Percentiles rank a stretch among this genome's conserved stretches.
phyloP scores from a whole-genome alignment of 2,797 vertebrate species.

The Steatocranus sp. region DNA sequence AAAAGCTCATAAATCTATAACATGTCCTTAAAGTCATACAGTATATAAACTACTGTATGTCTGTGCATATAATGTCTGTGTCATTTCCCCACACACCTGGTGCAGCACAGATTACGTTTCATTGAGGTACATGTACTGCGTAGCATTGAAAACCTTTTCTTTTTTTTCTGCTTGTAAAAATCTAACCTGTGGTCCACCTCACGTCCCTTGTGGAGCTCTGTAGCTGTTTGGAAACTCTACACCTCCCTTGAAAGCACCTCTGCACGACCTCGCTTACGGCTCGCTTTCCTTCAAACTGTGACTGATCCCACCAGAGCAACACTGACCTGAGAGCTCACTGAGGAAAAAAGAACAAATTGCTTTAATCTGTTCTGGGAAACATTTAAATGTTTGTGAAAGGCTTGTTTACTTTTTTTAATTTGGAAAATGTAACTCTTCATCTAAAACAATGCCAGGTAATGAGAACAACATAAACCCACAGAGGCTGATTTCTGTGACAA shows the following conservation, averaged over 20 bases:
- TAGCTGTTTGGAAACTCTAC: constrained; percentile 37
- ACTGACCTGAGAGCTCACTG: neutral
- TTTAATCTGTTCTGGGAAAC: constrained; percentile 9
- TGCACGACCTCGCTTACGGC: neutral
- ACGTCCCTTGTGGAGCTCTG: neutral
- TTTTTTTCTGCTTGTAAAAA: constrained; percentile 24
- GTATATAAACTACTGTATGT: neutral
- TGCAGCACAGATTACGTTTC: constrained; percentile 20
- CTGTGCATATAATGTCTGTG: neutral
- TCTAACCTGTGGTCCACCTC: constrained; percentile 33
- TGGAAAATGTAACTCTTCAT: constrained; percentile 6
- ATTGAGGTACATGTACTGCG: neutral
- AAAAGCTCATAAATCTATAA: neutral
- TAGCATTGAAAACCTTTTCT: neutral
- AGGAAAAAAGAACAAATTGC: constrained; percentile 5
- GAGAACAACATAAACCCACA: neutral
- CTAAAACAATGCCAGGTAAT: neutral
- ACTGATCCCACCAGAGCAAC: neutral
- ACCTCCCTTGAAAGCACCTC: neutral
- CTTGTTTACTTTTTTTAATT: neutral
- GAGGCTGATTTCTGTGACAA: neutral
- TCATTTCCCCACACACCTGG: constrained; percentile 44
- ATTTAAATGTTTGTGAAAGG: constrained; percentile 12
- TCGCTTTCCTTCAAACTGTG: neutral
- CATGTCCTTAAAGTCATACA: neutral